Base-by-base conservation (phyloP, 92 coral and sea anemone species). In the Siderastrea siderea region DNA sequence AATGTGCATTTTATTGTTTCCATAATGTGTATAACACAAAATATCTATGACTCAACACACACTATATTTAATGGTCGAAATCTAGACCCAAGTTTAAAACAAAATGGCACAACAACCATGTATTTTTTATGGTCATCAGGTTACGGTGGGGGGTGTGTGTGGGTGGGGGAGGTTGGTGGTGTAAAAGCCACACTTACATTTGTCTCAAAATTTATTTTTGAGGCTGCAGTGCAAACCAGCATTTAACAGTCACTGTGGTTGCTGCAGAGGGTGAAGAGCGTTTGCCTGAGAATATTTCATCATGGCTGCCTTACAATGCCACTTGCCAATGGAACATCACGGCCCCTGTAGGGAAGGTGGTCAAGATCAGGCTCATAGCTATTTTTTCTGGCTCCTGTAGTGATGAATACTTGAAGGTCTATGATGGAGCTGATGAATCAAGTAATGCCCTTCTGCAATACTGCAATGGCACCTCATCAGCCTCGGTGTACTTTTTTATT, bases 321-420 rank as follows among this genome's bases (percentile, higher is more conserved):
- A 83, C 86, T 10, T 91, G 94, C 67, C 82, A 70, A 11, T 91
- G 94, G 94, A 86, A 87, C 74, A 73, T 91, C 55, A 87, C 89
- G 26, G 92, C 89, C 15, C 94, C 94, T 61, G 81, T 57, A 8
- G 91, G 92, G 1, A 62, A 79, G 83, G 84, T 71, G 44, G 6
- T 87, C 19, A 57, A n/a, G 3, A 68, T 88, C 43, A 17, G 17
- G 6, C 14, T 71, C 52, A 7, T 0, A 2, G 6, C 1, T 7
- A 16, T 6, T 1, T 15, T 72, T 16, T 0, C 6, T 13, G 52
- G 62, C 26, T 47, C 70, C 11, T 83, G 85, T 72, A 61, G 47
- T 3, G 68, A 87, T 14, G 91, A 82, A 51, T 71, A 91, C 47
- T 4, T 78, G 0, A 71, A 10, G 50, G 68, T 91, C 50, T 79